phyloP scores from a whole-genome alignment of 2,797 vertebrate genomes.

The Anguilla anguilla region DNA sequence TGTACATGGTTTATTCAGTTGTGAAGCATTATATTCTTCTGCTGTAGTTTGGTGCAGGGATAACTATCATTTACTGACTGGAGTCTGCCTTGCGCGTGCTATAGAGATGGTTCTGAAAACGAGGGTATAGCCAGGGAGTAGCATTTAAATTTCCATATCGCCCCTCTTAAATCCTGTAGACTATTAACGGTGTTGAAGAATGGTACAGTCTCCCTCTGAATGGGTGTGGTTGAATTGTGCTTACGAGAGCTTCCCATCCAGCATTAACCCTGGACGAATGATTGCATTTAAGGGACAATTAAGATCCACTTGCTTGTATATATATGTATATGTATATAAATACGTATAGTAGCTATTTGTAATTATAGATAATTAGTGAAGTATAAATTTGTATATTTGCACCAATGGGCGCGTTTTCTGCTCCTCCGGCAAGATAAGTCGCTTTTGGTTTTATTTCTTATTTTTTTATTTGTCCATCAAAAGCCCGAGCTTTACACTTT shows the following conservation, averaged over 20 bases:
- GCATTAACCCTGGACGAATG: slow-evolving; percentile 56
- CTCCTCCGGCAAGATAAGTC: slow-evolving; percentile 60
- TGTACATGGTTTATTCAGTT: neutral
- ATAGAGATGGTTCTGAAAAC: neutral
- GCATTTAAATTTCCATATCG: neutral
- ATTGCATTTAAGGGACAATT: slow-evolving; percentile 43
- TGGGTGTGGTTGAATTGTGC: slow-evolving; percentile 72
- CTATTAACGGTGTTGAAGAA: slow-evolving; percentile 39
- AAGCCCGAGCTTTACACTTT: slow-evolving; percentile 66
- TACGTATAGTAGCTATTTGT: neutral
- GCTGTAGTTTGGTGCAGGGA: neutral
- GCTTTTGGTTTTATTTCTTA: slow-evolving; percentile 71
- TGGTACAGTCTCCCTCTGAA: slow-evolving; percentile 59
- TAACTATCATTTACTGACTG: neutral
- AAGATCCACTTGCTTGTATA: neutral
- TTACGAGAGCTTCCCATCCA: slow-evolving; percentile 51
- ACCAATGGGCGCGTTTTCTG: slow-evolving; percentile 43
- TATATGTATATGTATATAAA: slow-evolving; percentile 8
- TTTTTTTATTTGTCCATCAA: slow-evolving; percentile 68
- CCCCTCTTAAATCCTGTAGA: neutral
- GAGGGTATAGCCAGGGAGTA: neutral
- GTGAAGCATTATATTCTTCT: neutral
- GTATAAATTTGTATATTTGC: slow-evolving; percentile 22
- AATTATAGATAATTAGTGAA: neutral
- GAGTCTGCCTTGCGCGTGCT: neutral